phyloP scores from a whole-genome alignment of 2,113 vertebrate genomes.

The Corythornis madagascariensis region DNA sequence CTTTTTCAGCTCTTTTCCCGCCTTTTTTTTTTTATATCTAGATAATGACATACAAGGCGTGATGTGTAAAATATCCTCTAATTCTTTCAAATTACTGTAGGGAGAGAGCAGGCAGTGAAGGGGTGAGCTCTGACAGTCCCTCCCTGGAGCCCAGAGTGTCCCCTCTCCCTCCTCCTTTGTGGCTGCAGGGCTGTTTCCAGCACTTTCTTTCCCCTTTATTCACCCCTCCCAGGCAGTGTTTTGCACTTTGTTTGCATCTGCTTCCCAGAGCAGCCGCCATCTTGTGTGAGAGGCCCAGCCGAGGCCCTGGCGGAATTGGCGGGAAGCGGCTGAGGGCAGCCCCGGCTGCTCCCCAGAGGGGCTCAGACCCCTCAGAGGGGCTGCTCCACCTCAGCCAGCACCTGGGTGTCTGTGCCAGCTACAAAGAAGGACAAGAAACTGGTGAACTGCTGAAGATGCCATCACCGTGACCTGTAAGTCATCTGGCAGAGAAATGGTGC shows the following conservation, averaged over 20 bases:
- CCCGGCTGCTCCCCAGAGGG: neutral
- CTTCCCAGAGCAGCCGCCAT: neutral
- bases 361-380: neutral
- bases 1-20: neutral
- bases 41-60: neutral
- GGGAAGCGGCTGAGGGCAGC: neutral
- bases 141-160: fast-evolving
- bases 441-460: neutral
- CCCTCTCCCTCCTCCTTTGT: neutral
- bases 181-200: neutral
- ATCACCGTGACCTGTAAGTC: neutral
- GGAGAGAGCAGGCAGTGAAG: neutral
- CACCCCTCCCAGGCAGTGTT: neutral
- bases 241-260: neutral
- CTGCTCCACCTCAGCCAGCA: neutral
- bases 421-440: neutral
- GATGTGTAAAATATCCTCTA: neutral
- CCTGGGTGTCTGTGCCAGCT: neutral
- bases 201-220: fast-evolving
- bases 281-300: neutral
- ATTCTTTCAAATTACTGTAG: neutral
- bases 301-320: fast-evolving
- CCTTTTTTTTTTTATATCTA: neutral
- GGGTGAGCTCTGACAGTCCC: neutral
- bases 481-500: neutral